A percentile compares a stretch with the other conserved stretches of the same genome.
These are phyloP conservation scores for Oncorhynchus masou DNA, from an alignment of 2,113 vertebrate genomes.

Conservation along the genomic window DNA sequence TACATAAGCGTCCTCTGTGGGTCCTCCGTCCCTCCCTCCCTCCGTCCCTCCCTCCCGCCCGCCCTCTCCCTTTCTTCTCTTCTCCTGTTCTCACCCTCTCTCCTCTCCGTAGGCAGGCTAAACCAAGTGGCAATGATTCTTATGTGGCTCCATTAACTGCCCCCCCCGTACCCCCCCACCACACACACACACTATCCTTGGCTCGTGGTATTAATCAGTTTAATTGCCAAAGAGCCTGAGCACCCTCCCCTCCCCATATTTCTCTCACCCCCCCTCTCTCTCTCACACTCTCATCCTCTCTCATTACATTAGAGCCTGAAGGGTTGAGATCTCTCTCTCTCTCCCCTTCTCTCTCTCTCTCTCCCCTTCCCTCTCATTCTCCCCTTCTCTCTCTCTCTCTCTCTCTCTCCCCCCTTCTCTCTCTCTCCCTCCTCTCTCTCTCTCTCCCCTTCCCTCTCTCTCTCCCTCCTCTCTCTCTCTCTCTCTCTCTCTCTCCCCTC, in stretches of 20 bases:
- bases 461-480: conserved; percentile 20
- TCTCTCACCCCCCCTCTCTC: conserved; percentile 16
- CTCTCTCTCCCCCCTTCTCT: conserved; percentile 1
- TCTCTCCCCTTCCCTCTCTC: conserved; percentile 9
- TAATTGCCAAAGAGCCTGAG: conserved; percentile 62
- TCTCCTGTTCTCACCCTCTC: conserved; percentile 35
- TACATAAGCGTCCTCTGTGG: conserved; percentile 4
- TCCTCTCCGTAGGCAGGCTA: conserved; percentile 35
- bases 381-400: not conserved
- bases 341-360: conserved; percentile 12
- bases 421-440: conserved; percentile 29
- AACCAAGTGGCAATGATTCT: conserved; percentile 56
- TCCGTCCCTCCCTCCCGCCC: conserved; percentile 4
- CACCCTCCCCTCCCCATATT: conserved; percentile 8
- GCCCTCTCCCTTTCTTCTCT: conserved; percentile 11
- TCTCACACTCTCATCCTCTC: conserved; percentile 23
- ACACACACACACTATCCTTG: conserved; percentile 19
- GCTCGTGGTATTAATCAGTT: conserved; percentile 64
- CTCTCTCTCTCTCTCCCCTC: conserved; percentile 20
- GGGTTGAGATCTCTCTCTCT: conserved; percentile 33
- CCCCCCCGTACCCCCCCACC: not conserved
- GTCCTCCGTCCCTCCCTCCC: too few relatives aligned
- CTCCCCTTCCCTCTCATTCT: conserved; percentile 3
- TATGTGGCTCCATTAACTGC: conserved; percentile 65
- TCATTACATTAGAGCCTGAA: conserved; percentile 11